Base-by-base conservation (phyloP, 2,113 vertebrate genomes). In the Percina caprodes region DNA sequence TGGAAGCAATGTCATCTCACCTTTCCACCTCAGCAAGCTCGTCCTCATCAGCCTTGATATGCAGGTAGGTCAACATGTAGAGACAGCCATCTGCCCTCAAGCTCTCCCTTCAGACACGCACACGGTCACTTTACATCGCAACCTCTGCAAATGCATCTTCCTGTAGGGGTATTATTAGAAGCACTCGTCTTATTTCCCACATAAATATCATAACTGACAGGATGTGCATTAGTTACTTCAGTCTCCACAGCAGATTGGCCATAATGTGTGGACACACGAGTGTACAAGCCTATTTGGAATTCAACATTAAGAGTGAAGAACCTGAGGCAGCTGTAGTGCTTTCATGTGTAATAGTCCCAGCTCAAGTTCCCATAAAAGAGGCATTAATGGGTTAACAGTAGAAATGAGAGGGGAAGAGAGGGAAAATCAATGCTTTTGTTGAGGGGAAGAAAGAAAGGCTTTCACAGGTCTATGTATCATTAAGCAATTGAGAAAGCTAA, bases 401-500 rank as follows among this genome's bases (percentile, higher is more conserved):
- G 87, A 94, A 92, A 95, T 90, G 90, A 94, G 90, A 92, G 78
- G 85, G 92, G 90, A 92, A 90, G 92, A 89, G 89, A 88, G 67
- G 82, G 87, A 81, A 92, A 92, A 94, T 94, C 91, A 92, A 93
- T 94, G 93, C 94, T 94, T 94, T 95, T 95, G 94, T 95, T 90
- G 89, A 91, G 86, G 77, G 89, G 86, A 93, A 94, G 93, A 94
- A 93, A 94, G 91, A 85, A 89, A 93, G 89, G 91, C 94, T 94
- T 94, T 94, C 94, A 94, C 94, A 95, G 93, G 95, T 95, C 94
- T 94, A 94, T 94, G 93, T 95, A 93, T 95, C 94, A 95, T 95
- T 95, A 95, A 94, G 94, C 94, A 95, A 95, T 95, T 95, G 94
- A 95, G 93, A 93, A 95, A 94, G 93, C 92, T 96, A 95, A 95